Conservation (phyloP, 2,113 vertebrate genomes). For the Ifrita kowaldi region DNA sequence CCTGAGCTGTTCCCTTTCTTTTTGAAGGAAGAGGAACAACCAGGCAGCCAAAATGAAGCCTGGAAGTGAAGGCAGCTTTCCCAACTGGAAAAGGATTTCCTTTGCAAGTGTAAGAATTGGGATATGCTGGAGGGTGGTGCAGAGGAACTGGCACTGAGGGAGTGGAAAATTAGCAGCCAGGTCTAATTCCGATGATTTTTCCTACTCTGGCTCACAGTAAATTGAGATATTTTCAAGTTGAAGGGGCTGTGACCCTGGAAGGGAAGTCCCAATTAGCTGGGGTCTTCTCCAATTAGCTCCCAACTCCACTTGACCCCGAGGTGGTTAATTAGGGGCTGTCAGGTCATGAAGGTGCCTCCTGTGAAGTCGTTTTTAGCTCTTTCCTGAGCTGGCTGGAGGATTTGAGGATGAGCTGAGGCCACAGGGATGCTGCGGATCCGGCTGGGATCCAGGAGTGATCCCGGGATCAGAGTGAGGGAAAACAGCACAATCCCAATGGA, state of each 20-base stretch:
- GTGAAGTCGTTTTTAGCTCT: neutral
- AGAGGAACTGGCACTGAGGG: neutral
- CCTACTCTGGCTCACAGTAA: neutral
- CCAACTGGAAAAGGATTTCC: neutral
- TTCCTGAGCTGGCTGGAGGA: neutral
- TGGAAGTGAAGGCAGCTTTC: neutral
- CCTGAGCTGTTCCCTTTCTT: neutral
- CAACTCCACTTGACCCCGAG: neutral
- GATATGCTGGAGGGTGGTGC: neutral
- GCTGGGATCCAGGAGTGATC: neutral
- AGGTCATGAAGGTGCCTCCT: neutral
- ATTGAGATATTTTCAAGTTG: neutral
- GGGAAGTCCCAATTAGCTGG: neutral
- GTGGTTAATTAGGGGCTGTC: neutral
- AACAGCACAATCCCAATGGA: rapidly evolving
- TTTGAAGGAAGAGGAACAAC: neutral
- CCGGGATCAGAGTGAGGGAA: neutral
- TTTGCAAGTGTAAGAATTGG: neutral
- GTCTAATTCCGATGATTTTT: neutral
- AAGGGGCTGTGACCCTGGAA: neutral
- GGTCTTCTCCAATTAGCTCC: neutral
- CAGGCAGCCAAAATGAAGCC: neutral
- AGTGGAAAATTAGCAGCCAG: neutral
- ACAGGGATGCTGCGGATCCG: neutral
- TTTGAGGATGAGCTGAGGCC: neutral